Evolutionary conservation across 2,113 vertebrate genomes (phyloP).

Genomic region (Nycticebus coucang): DNA sequence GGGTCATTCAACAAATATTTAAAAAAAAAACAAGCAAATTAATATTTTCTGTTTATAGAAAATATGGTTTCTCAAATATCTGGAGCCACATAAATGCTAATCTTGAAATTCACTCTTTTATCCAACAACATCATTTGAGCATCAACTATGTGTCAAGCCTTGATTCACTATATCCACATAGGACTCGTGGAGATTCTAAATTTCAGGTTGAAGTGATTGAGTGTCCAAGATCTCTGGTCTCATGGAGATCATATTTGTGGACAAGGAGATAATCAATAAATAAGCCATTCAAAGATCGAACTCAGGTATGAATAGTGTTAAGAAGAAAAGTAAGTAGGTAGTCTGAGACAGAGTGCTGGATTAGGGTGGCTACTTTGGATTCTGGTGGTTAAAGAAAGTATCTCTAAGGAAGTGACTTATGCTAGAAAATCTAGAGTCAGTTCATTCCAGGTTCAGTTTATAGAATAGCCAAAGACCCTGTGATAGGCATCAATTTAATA

Average conservation of each 20-base stretch:
- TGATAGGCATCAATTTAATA: too few relatives aligned
- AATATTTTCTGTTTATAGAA: neutral
- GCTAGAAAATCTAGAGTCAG: too few relatives aligned
- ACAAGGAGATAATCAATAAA: neutral
- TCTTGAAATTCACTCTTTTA: too few relatives aligned
- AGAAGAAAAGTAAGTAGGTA: neutral
- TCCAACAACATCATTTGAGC: neutral
- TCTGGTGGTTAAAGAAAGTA: neutral
- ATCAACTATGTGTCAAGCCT: neutral
- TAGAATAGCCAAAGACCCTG: neutral
- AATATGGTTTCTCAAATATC: neutral
- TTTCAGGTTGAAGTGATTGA: neutral
- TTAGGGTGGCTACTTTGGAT: neutral
- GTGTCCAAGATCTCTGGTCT: neutral
- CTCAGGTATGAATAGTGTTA: neutral
- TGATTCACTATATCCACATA: rapidly evolving
- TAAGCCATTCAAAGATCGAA: neutral
- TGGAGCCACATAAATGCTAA: neutral
- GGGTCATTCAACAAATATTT: neutral
- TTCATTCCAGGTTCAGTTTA: neutral
- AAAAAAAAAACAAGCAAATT: neutral
- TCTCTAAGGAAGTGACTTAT: neutral
- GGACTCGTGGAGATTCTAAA: neutral
- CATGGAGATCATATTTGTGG: neutral
- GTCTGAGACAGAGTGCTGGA: neutral